Conservation (phyloP, 2,113 vertebrate genomes). For the Bostrychus sinensis region DNA sequence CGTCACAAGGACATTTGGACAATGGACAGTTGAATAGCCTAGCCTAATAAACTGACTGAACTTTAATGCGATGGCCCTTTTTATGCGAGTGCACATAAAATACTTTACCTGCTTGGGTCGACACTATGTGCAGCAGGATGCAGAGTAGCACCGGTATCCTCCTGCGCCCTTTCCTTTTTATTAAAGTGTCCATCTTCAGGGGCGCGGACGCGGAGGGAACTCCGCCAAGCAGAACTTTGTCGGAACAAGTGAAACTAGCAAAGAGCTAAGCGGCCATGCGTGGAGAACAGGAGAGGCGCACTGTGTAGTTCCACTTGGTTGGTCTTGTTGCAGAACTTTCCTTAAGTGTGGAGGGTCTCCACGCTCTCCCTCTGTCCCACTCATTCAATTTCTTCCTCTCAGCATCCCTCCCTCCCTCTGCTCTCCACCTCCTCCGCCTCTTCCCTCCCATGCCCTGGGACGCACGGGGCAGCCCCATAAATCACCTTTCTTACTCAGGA, state of each 20-base stretch:
- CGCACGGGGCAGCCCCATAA: slow-evolving; percentile 52
- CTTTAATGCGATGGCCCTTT: neutral
- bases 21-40: neutral
- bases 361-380: slow-evolving; percentile 64
- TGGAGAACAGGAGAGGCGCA: slow-evolving; percentile 17
- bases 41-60: neutral
- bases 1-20: neutral
- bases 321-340: slow-evolving; percentile 64
- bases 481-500: slow-evolving; percentile 49
- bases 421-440: slow-evolving; percentile 57
- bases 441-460: slow-evolving; percentile 62
- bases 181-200: slow-evolving; percentile 71
- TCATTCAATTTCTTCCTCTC: slow-evolving; percentile 79
- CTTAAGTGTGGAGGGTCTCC: slow-evolving; percentile 58
- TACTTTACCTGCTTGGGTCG: slow-evolving; percentile 75
- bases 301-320: slow-evolving; percentile 57
- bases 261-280: slow-evolving; percentile 68
- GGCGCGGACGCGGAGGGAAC: slow-evolving; percentile 51
- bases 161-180: slow-evolving; percentile 55
- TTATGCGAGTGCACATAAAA: slow-evolving; percentile 13
- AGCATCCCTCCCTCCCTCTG: slow-evolving; percentile 64
- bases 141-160: slow-evolving; percentile 60
- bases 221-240: slow-evolving; percentile 52
- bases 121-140: slow-evolving; percentile 56
- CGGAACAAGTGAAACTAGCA: slow-evolving; percentile 27